Percentiles rank a stretch among this genome's conserved stretches.
phyloP scores from a whole-genome alignment of 2,113 vertebrate genomes.

The Neogale vison region DNA sequence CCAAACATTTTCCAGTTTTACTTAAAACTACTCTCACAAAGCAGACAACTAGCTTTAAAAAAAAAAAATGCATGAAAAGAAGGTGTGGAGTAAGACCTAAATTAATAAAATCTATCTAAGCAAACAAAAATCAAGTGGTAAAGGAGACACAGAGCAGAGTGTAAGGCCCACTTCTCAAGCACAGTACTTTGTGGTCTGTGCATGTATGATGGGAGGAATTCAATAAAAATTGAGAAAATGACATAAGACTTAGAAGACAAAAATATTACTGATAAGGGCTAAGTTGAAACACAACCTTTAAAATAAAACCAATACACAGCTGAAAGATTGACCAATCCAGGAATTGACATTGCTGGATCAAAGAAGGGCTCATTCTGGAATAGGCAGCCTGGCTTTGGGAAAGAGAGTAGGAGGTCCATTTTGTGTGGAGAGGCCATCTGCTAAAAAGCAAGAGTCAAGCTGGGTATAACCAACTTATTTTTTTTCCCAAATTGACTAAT shows the following conservation, averaged over 20 bases:
- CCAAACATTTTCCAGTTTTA: background rate
- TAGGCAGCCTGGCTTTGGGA: too few relatives aligned
- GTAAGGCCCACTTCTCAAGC: background rate
- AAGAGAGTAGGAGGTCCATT: accelerated
- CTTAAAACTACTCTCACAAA: background rate
- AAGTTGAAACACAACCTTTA: background rate
- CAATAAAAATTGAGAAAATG: background rate
- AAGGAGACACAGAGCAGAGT: accelerated
- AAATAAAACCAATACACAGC: background rate
- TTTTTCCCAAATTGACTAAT: background rate
- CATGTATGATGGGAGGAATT: background rate
- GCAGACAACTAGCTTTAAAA: background rate
- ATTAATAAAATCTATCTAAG: background rate
- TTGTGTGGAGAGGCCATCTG: background rate
- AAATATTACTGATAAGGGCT: background rate
- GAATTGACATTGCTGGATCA: too few relatives aligned
- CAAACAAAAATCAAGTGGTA: background rate
- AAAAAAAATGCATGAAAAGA: background rate
- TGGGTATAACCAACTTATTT: background rate
- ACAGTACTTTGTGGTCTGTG: background rate
- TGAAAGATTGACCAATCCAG: background rate
- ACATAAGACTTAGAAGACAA: background rate
- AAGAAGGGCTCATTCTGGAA: background rate
- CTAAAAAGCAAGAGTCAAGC: background rate
- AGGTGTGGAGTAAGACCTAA: background rate